Evolutionary conservation across 2,888 invertebrate species (phyloP).

Genomic region (Caenorhabditis macrosperma): DNA sequence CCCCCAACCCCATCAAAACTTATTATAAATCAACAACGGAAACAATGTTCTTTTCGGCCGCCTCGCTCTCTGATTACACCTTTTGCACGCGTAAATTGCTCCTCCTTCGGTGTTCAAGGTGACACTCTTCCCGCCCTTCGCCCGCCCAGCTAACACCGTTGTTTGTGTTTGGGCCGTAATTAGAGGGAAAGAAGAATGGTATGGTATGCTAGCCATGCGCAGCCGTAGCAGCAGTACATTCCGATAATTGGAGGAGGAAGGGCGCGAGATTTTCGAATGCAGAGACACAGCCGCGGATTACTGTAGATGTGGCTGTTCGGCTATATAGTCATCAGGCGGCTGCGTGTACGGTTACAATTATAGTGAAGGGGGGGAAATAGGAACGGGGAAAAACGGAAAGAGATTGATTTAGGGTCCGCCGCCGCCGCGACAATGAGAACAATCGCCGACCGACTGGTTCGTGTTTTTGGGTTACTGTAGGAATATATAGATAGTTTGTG

Average conservation of each 20-base stretch:
- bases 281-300: too few species aligned
- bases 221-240: not conserved
- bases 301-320: not conserved
- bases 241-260: not conserved
- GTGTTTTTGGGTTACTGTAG: not conserved
- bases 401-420: too few species aligned
- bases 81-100: not conserved
- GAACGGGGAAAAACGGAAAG: not conserved
- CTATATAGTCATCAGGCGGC: too few species aligned
- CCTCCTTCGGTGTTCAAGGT: conserved; percentile 15
- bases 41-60: not conserved
- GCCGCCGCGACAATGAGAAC: too few species aligned
- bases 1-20: conserved; percentile 1
- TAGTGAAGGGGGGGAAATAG: not conserved
- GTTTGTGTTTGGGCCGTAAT: conserved; percentile 2
- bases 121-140: not conserved
- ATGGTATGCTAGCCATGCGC: too few species aligned
- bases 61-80: conserved; percentile 34
- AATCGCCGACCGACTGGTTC: too few species aligned
- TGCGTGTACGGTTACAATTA: not conserved
- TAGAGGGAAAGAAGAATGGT: not conserved
- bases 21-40: conserved; percentile 36
- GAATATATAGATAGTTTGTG: too few species aligned
- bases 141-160: conserved; percentile 7
- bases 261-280: conserved; percentile 5